Evolutionary conservation across 1,140 invertebrate species (phyloP).

Genomic region (Drosophila bocki): DNA sequence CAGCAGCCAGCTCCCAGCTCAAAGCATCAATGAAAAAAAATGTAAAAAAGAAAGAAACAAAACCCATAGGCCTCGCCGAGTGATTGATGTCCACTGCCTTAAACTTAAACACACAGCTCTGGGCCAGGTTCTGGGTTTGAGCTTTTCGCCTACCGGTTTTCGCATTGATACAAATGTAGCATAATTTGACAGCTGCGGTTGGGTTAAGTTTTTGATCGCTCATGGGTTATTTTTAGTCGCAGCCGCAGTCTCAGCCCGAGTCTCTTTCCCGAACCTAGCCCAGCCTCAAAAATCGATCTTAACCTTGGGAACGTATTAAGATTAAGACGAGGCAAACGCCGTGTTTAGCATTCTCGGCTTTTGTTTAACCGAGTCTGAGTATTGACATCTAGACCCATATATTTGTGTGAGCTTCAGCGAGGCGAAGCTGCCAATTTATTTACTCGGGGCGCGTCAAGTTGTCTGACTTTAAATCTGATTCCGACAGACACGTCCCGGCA

Average conservation of each 20-base stretch:
- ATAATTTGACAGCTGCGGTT: slow-evolving; percentile 79
- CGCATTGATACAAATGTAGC: slow-evolving; percentile 60
- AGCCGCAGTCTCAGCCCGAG: neutral
- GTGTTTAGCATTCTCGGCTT: slow-evolving; percentile 40
- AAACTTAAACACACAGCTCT: slow-evolving; percentile 64
- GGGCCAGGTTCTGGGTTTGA: slow-evolving; percentile 42
- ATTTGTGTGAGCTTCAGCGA: slow-evolving; percentile 56
- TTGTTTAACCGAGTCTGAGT: slow-evolving; percentile 33
- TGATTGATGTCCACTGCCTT: slow-evolving; percentile 71
- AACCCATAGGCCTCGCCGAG: slow-evolving; percentile 21
- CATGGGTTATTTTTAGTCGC: slow-evolving; percentile 74
- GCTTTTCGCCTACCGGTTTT: slow-evolving; percentile 70
- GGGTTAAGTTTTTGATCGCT: slow-evolving; percentile 61
- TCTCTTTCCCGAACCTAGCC: slow-evolving; percentile 22
- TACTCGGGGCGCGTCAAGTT: slow-evolving; percentile 63
- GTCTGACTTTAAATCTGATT: slow-evolving; percentile 64
- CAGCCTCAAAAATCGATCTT: slow-evolving; percentile 10
- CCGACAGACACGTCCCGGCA: slow-evolving; percentile 56
- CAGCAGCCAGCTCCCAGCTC: slow-evolving; percentile 1
- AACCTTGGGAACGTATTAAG: slow-evolving; percentile 66
- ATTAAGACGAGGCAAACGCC: slow-evolving; percentile 41
- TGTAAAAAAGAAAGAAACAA: neutral
- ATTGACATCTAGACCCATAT: slow-evolving; percentile 77
- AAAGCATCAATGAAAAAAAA: slow-evolving; percentile 1
- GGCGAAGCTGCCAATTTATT: slow-evolving; percentile 73